phyloP scores from a whole-genome alignment of 1,140 invertebrate genomes.

The Penaeus vannamei region DNA sequence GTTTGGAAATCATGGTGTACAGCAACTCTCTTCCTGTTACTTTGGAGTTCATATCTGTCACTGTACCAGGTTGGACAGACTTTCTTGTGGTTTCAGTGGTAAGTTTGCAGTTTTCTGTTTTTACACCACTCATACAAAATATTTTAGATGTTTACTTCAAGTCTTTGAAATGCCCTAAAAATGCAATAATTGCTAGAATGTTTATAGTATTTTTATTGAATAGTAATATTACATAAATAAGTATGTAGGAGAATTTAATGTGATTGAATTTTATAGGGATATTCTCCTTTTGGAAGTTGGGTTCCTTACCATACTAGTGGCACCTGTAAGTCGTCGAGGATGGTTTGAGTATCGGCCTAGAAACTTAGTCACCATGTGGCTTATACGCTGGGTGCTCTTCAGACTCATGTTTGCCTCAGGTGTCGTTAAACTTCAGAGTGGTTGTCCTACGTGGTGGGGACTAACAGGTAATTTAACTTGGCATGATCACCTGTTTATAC shows the following conservation, averaged over 20 bases:
- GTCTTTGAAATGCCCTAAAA: too few relatives aligned
- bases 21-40: conserved; percentile 77
- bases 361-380: conserved; percentile 80
- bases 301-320: conserved; percentile 82
- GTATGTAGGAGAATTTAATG: too few relatives aligned
- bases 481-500: background rate
- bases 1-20: conserved; percentile 73
- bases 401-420: conserved; percentile 84
- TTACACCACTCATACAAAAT: conserved; percentile 71
- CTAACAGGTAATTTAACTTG: conserved; percentile 78
- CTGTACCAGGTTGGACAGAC: conserved; percentile 84
- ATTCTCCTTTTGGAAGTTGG: conserved; percentile 83
- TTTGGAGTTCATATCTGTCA: conserved; percentile 85
- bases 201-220: too few relatives aligned
- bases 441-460: conserved; percentile 86
- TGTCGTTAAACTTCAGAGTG: conserved; percentile 83
- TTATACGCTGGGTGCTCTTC: conserved; percentile 85
- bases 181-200: too few relatives aligned
- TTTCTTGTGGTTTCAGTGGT: conserved; percentile 84
- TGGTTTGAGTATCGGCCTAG: conserved; percentile 71
- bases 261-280: conserved; percentile 77
- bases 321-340: conserved; percentile 75
- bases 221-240: too few relatives aligned
- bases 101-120: background rate
- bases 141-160: background rate